Evolutionary conservation across 2,797 vertebrate species (phyloP), one percentile per base, ranked within the genome.

Genomic region (Coendou prehensilis): DNA sequence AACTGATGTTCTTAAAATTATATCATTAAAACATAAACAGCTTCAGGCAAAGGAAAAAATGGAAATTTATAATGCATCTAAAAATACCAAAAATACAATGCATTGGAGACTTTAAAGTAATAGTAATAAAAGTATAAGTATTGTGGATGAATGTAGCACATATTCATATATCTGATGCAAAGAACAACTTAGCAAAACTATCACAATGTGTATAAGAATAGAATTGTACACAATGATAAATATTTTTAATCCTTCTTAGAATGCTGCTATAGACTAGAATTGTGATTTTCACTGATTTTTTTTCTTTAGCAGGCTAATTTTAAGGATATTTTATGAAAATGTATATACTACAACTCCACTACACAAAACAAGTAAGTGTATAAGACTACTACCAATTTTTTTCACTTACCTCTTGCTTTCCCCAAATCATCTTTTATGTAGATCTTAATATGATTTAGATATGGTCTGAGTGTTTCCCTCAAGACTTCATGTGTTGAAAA

Each of bases 1-100:
- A 96, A 30, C 75, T 78, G 93, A 95, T 86, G 87, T 89, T 89
- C 80, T 94, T 69, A 87, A 95, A 97, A 96, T 96, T 94, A 80
- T 89, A 89, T 94, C 69, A 88, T 93, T 81, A 73, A 92, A 97
- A 97, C 80, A 83, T 92, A 83, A 94, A 84, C 50, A 64, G 89
- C 95, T 96, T 95, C 67, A 83, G 84, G 91, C 87, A 95, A 95
- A 81, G 81, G 61, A 89, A 95, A 47, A 96, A 79, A 64, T 69
- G 57, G 82, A 83, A 76, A 91, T 94, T 76, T 61, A 95, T 69
- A 94, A 81, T 30, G 26, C 17, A 64, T n/a, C 23, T 64, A 92
- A 79, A 81, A 88, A 80, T 17, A 67, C 33, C n/a, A 8, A 18
- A 69, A 67, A 67, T 59, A 64, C 3, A 88, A 50, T 63, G 18